Percentiles rank a stretch among this genome's conserved stretches.
Evolutionary conservation across 2,888 invertebrate species (phyloP).

Genomic region (Sisyra nigra): DNA sequence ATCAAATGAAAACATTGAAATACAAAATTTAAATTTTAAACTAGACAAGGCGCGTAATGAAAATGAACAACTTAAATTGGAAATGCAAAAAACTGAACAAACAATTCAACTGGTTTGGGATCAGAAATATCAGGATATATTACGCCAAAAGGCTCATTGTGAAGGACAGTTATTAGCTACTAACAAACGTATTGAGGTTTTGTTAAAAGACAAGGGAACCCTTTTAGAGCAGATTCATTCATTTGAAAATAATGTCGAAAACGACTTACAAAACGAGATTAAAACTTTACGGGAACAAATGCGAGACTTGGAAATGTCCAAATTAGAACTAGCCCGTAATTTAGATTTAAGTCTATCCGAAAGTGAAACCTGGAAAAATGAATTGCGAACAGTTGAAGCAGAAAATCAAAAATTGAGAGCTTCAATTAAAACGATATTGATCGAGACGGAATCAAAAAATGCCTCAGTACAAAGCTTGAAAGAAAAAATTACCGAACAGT

Average conservation of each 20-base stretch:
- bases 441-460: constrained; percentile 10
- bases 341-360: constrained; percentile 8
- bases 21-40: constrained; percentile 8
- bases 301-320: constrained; percentile 8
- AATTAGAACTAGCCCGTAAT: constrained; percentile 8
- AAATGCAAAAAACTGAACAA: constrained; percentile 10
- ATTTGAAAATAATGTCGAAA: constrained; percentile 6
- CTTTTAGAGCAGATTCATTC: constrained; percentile 6
- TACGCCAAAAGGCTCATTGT: constrained; percentile 10
- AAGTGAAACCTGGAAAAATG: constrained; percentile 8
- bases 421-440: constrained; percentile 9
- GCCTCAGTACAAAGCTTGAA: constrained; percentile 9
- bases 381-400: constrained; percentile 9
- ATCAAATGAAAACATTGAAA: constrained; percentile 8
- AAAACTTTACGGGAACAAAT: constrained; percentile 9
- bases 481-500: constrained; percentile 11
- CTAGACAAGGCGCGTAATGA: constrained; percentile 7
- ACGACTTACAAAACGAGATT: constrained; percentile 6
- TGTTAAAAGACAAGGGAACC: constrained; percentile 9
- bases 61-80: constrained; percentile 10
- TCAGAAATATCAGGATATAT: constrained; percentile 10
- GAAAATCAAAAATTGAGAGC: constrained; percentile 11
- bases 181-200: constrained; percentile 7
- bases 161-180: constrained; percentile 9
- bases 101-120: constrained; percentile 10